Conservation (phyloP, 1,140 invertebrate species). For the Drosophila oshimai region DNA sequence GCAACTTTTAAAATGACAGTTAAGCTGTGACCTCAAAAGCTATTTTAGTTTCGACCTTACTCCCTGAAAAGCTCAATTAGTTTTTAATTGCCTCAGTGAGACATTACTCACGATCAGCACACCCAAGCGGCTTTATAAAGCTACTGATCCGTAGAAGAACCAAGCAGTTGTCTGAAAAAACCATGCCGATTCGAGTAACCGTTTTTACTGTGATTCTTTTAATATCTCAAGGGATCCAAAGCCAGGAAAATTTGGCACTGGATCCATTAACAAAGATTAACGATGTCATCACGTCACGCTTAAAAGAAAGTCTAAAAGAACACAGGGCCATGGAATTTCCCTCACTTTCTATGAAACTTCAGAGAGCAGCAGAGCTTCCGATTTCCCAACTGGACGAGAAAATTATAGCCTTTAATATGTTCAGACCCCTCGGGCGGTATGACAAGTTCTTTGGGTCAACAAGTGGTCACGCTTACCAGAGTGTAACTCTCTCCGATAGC, state of each 20-base stretch:
- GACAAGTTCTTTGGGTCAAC: background rate
- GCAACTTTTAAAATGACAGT: background rate
- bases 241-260: background rate
- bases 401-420: slow-evolving; percentile 25
- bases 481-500: background rate
- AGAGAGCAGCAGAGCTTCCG: slow-evolving; percentile 18
- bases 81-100: background rate
- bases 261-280: background rate
- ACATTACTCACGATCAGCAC: background rate
- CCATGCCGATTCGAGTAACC: background rate
- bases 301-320: slow-evolving; percentile 8
- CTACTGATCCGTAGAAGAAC: background rate
- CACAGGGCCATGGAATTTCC: background rate
- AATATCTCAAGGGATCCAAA: background rate
- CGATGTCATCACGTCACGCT: slow-evolving; percentile 25
- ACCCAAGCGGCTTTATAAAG: background rate
- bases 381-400: slow-evolving; percentile 33
- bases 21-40: background rate
- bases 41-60: background rate
- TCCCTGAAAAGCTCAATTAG: background rate
- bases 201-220: background rate
- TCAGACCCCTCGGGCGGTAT: background rate
- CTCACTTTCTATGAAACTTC: background rate
- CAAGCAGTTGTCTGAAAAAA: background rate
- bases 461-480: background rate